Base-by-base conservation (phyloP, 2,888 invertebrate genomes). In the Halocaridina rubra region DNA sequence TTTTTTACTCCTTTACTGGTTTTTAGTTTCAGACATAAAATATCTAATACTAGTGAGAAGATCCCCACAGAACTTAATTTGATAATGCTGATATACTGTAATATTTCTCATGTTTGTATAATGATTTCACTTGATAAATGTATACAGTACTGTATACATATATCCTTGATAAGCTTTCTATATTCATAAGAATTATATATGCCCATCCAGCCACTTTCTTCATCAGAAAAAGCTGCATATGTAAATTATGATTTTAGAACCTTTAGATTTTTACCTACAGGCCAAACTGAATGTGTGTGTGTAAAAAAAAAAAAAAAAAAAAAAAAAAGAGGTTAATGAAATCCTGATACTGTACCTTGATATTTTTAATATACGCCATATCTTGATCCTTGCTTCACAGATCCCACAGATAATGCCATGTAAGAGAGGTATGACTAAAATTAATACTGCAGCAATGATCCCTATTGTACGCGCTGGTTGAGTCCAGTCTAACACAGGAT, bases 401-500 rank as follows among this genome's bases (percentile, higher is more conserved):
- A 86, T 57, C 7, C 57, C 57, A 46, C 82, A 82, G 33, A 84
- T 57, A 1, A 67, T n/a, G 16, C 64, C 64, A 57, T 80, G 84
- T n/a, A 85, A 77, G 33, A 87, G 39, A 5, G 85, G 79, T 1
- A 84, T 46, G 3, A 87, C 30, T 0, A 67, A 30, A 27, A 85
- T 0, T 10, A 86, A 10, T n/a, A 77, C 71, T 2, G 30, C n/a
- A 2, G 61, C 19, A 29, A 84, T 76, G 3, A 86, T 78, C 10
- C 79, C 76, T 4, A 84, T 59, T 2, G 87, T 85, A 22, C 46
- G 59, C n/a, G 80, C 85, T 2, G 85, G 82, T 39, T 33, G 72
- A 10, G 87, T 82, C 87, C 87, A 87, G 71, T 87, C 87, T 57
- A 87, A 19, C 3, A 84, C 57, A 1, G 87, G 87, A 59, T 87